Base-by-base conservation (phyloP, 2,888 invertebrate species). In the Scaeva pyrastri region DNA sequence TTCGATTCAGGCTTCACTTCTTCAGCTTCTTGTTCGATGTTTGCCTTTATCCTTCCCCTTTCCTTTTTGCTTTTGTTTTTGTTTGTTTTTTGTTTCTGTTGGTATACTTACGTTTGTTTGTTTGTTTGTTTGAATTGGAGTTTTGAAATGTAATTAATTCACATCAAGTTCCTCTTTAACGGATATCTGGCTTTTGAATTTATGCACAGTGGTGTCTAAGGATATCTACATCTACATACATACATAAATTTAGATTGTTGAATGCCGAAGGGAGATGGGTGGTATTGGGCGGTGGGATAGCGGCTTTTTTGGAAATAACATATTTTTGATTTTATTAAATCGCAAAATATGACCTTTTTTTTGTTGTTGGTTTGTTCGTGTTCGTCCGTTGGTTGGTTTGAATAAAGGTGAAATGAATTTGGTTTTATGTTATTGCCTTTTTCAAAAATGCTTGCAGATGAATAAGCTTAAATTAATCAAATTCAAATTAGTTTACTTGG, bases 61-160 rank as follows among this genome's bases (percentile, higher is more conserved):
- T 68, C 16, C 16, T 26, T 36, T n/a, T 26, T 1, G 0, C n/a
- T n/a, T 4, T 23, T n/a, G 5, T 4, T 26, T n/a, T 43, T 39
- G 19, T 62, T 62, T 14, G 23, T 62, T 64, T 23, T 26, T 60
- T 60, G 60, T 60, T 60, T 39, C n/a, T 41, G 21, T 41, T 60
- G 19, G 14, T 60, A 11, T 26, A 16, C 6, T 1, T 21, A 19
- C 6, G 11, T 19, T 16, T 64, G n/a, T n/a, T n/a, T n/a, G n/a
- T n/a, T n/a, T n/a, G n/a, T n/a, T 56, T 56, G 66, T 66, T 66
- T 66, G 31, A 66, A 36, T 66, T 31, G 66, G 36, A 66, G 66
- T 48, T 66, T 66, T 66, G 26, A 80, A 85, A 80, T 76, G 80
- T 73, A 85, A 85, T 85, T 85, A 85, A 80, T 80, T 76, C 84